These are phyloP conservation scores for Brotula barbata DNA, from an alignment of 2,797 vertebrate species.

Conservation along the genomic window DNA sequence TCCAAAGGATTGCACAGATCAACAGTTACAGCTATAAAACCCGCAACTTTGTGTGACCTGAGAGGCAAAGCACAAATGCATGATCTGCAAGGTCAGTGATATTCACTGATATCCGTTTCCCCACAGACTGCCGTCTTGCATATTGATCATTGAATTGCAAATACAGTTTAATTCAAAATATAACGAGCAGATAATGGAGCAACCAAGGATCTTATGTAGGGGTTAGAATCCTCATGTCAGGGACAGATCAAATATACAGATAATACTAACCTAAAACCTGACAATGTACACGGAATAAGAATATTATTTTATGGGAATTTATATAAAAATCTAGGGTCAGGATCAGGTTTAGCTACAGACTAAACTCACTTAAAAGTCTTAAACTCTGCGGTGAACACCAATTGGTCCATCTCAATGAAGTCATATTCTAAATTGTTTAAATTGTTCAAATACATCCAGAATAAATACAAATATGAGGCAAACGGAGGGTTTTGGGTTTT, in stretches of 20 bases:
- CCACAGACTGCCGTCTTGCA: conserved; percentile 53
- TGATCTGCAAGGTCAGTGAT: conserved; percentile 62
- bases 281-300: no score
- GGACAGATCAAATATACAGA: conserved; percentile 1
- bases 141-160: conserved; percentile 57
- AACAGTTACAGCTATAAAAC: conserved; percentile 55
- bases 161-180: conserved; percentile 50
- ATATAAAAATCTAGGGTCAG: no score
- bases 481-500: no score
- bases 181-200: conserved; percentile 42
- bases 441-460: no score
- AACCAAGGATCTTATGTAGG: conserved; percentile 24
- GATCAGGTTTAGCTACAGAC: no score
- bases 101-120: conserved; percentile 59
- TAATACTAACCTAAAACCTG: conserved; percentile 19
- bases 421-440: no score
- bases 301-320: no score
- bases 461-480: no score
- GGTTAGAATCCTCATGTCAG: conserved; percentile 26
- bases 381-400: no score
- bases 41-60: conserved; percentile 53
- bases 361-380: no score
- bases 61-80: conserved; percentile 46
- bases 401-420: no score
- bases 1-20: conserved; percentile 49